Evolutionary conservation across 2,888 invertebrate species (phyloP).

Genomic region (Temnothorax ravouxi): DNA sequence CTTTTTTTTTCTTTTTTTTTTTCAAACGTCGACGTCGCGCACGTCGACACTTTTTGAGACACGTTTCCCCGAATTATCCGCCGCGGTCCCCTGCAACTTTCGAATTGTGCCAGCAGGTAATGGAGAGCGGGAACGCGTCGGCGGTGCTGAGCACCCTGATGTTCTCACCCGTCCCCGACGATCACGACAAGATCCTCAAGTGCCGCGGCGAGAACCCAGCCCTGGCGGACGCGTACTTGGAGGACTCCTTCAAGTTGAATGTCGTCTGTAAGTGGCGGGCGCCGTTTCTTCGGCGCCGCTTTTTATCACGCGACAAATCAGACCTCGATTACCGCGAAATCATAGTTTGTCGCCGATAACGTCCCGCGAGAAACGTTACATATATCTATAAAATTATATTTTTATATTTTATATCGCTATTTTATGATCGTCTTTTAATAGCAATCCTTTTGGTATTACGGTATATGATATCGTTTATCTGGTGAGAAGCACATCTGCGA

Average conservation of each 20-base stretch:
- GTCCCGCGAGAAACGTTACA: neutral
- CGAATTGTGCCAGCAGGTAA: slow-evolving; percentile 63
- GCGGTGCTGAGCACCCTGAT: slow-evolving; percentile 92
- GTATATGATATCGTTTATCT: neutral
- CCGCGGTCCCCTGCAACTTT: neutral
- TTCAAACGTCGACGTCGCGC: neutral
- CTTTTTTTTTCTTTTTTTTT: neutral
- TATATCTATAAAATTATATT: neutral
- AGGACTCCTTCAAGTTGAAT: slow-evolving; percentile 94
- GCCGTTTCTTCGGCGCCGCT: neutral
- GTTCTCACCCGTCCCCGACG: slow-evolving; percentile 94
- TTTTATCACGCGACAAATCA: too few species aligned
- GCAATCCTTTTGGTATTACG: neutral
- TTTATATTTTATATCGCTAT: neutral
- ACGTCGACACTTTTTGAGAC: slow-evolving; percentile 9
- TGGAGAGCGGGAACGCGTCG: slow-evolving; percentile 88
- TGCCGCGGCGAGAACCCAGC: slow-evolving; percentile 95
- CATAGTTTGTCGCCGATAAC: neutral
- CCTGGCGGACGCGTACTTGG: slow-evolving; percentile 91
- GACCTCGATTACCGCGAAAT: neutral
- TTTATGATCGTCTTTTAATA: neutral
- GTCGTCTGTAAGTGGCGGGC: slow-evolving; percentile 93
- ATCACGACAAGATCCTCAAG: slow-evolving; percentile 93
- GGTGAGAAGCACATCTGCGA: neutral
- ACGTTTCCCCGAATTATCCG: slow-evolving; percentile 3